Evolutionary conservation across 2,888 invertebrate genomes (phyloP), one percentile per base, ranked within the genome.

Genomic region (Lingula anatina): DNA sequence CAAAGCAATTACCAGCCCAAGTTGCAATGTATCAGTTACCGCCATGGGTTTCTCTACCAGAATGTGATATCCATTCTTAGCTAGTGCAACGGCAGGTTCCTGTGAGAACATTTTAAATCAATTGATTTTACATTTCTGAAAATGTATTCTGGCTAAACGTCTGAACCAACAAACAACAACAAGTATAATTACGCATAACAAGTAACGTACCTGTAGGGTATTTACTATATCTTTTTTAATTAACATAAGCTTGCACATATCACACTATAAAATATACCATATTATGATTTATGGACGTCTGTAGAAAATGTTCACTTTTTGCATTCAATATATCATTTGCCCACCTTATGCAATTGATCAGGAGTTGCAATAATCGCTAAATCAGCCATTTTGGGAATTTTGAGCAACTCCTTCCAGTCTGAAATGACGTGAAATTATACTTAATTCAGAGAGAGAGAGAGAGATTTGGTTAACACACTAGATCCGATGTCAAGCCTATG

Each of bases 31-130:
- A 15, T 9, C 28, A 65, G 62, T 62, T 59, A 74, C 74, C 18
- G 79, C 76, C 78, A 79, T 78, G 3, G 79, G 79, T 60, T 79
- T 79, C 56, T 79, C 79, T 54, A 79, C 60, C 12, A 79, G 60
- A 39, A 79, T 76, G 53, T 79, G 68, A 51, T 79, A 79, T n/a
- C 78, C 78, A 51, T 71, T 64, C 51, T 70, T 68, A 4, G 78
- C 76, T 60, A 77, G 71, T 2, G 75, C 73, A 27, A 76, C 50
- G 0, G 75, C 69, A 26, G 78, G 76, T 20, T 70, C 73, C 73
- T 73, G 47, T 3, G 55, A 59, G 46, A 39, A n/a, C n/a, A 5
- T n/a, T n/a, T n/a, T n/a, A 48, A 35, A 42, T n/a, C n/a, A n/a
- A n/a, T n/a, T n/a, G n/a, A n/a, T n/a, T n/a, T n/a, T n/a, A n/a